Conservation (phyloP, 2,888 invertebrate species). For the Drosophila cognata region DNA sequence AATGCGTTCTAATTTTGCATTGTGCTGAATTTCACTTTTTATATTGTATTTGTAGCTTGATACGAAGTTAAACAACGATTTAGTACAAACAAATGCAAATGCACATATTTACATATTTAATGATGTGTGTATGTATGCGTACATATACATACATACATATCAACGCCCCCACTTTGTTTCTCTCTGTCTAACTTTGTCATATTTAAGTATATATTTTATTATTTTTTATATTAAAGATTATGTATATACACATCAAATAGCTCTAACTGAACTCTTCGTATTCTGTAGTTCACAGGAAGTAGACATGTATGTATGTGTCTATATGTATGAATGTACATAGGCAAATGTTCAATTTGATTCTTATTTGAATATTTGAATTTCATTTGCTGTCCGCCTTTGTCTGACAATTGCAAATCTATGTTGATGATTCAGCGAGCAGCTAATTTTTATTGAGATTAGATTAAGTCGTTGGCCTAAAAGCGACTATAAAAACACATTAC, state of each 20-base stretch:
- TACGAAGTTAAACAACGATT: slow-evolving; percentile 4
- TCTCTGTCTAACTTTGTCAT: neutral
- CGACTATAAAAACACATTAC: neutral
- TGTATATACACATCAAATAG: no score
- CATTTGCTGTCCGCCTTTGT: neutral
- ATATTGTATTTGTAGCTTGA: slow-evolving; percentile 6
- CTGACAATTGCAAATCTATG: neutral
- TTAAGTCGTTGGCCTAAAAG: neutral
- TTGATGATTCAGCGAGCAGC: slow-evolving; percentile 15
- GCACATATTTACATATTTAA: neutral
- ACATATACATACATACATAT: neutral
- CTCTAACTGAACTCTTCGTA: no score
- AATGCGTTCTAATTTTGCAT: slow-evolving; percentile 1
- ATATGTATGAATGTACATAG: neutral
- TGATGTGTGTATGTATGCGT: neutral
- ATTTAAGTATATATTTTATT: slow-evolving; percentile 21
- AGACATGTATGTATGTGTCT: neutral
- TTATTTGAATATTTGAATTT: neutral
- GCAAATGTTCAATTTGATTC: neutral
- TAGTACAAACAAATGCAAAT: slow-evolving; percentile 11
- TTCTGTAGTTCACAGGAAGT: neutral
- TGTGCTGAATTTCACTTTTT: neutral
- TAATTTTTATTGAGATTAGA: slow-evolving; percentile 3
- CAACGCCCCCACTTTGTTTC: slow-evolving; percentile 17
- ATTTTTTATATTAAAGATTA: neutral